Evolutionary conservation across 2,113 vertebrate species (phyloP).

Genomic region (Microcebus griseorufus): DNA sequence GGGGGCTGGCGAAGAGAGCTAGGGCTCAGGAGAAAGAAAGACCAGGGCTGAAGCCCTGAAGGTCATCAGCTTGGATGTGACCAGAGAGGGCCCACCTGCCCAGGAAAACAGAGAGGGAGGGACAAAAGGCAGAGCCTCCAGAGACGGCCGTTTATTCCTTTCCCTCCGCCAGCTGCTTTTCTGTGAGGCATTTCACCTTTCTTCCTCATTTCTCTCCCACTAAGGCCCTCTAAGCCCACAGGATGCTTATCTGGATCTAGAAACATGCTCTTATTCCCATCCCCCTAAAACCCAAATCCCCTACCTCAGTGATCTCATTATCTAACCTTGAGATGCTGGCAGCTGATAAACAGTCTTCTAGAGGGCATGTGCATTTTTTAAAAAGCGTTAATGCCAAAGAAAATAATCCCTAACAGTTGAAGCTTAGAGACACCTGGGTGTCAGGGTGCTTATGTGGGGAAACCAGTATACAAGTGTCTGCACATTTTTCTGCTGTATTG

Average conservation of each 20-base stretch:
- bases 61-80: fast-evolving
- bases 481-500: neutral
- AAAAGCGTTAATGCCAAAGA: neutral
- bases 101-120: neutral
- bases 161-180: neutral
- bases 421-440: neutral
- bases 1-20: neutral
- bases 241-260: neutral
- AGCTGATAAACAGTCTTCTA: neutral
- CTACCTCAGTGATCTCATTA: neutral
- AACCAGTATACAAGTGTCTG: neutral
- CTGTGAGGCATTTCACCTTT: neutral
- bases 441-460: neutral
- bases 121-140: neutral
- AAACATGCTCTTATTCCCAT: neutral
- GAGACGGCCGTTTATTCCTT: no score
- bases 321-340: neutral
- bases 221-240: neutral
- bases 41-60: neutral
- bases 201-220: neutral
- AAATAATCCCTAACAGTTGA: constrained; percentile 20
- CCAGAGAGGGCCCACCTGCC: neutral
- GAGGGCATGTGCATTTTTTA: neutral
- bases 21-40: neutral
- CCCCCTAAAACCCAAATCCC: neutral